Percentiles rank a stretch among this genome's conserved stretches.
phyloP scores from a whole-genome alignment of 2,888 invertebrate genomes.

The Leptopterna dolabrata region DNA sequence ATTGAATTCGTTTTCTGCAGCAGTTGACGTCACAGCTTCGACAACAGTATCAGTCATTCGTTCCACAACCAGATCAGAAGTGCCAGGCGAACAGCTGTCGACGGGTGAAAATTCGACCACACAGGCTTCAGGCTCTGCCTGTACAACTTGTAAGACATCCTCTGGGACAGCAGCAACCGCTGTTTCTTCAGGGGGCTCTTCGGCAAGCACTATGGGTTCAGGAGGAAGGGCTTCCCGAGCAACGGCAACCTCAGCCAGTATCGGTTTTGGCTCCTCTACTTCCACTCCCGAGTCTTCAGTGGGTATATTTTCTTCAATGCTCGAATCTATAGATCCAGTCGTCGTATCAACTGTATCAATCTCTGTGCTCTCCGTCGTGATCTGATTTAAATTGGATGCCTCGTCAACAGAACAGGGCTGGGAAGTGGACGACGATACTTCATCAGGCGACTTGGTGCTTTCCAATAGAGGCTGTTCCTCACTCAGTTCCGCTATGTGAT shows the following conservation, averaged over 20 bases:
- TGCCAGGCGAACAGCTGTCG: not conserved
- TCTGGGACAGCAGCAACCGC: not conserved
- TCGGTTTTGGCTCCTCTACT: not conserved
- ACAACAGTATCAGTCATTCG: not conserved
- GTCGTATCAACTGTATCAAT: conserved; percentile 32
- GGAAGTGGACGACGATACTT: conserved; percentile 16
- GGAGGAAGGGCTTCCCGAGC: conserved; percentile 21
- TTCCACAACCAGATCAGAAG: not conserved
- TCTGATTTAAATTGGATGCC: conserved; percentile 24
- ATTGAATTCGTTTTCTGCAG: conserved; percentile 35
- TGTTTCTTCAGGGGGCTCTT: conserved; percentile 30
- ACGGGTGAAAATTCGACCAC: not conserved
- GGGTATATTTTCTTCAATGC: conserved; percentile 20
- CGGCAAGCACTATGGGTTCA: not conserved
- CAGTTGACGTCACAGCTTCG: conserved; percentile 1
- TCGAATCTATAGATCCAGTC: conserved; percentile 40
- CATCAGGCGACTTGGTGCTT: conserved; percentile 31
- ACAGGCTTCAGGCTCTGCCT: not conserved
- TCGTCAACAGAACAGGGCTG: conserved; percentile 34
- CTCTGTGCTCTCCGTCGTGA: conserved; percentile 47
- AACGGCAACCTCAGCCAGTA: conserved; percentile 14
- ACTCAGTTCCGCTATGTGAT: conserved; percentile 58
- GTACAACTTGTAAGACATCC: not conserved
- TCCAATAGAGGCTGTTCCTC: conserved; percentile 42
- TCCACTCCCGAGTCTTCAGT: conserved; percentile 16